Base-by-base conservation (phyloP, 2,797 vertebrate genomes). In the Setipinna tenuifilis region DNA sequence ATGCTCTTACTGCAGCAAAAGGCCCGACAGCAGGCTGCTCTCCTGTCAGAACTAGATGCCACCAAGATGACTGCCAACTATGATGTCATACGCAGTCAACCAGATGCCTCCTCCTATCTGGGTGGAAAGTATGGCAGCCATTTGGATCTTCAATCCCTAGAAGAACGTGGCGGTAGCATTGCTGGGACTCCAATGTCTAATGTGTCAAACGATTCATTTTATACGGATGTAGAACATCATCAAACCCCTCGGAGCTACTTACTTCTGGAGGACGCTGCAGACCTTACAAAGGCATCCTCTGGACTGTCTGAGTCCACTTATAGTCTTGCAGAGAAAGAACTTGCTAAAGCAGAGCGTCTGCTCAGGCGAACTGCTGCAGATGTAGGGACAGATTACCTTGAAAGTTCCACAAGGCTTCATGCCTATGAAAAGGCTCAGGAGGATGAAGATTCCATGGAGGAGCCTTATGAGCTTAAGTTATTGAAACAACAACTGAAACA, bases 401-500 rank as follows among this genome's bases (percentile, higher is more conserved):
- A 97, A 2, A 98, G 97, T 57, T 97, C 97, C 59, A 96, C 97
- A 54, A 96, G 98, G 85, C 92, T 99, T 80, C 98, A 99, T 86
- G 95, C 96, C 14, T 99, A 96, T 86, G 97, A 97, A 88, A 99
- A 99, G 92, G 94, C 96, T 12, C 95, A 95, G 6, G 95, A 96
- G 87, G 98, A 99, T 82, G 98, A 99, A 86, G 98, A 99, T 84
- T 92, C 97, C 7, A 99, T 99, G 98, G 98, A 99, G 86, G 98
- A 99, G 78, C 98, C 98, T 16, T 99, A 99, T 84, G 98, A 99
- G 91, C 93, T 99, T 81, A 99, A 99, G 91, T 97, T 99, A 86
- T 93, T 99, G 57, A 99, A 99, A 91, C 98, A 99, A 84, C 98
- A 99, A 91, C 97, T 99, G 86, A 99, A 99, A 88, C 98, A 99